These are phyloP conservation scores for Cynocephalus volans DNA, from an alignment of 2,113 vertebrate genomes.

Conservation along the genomic window DNA sequence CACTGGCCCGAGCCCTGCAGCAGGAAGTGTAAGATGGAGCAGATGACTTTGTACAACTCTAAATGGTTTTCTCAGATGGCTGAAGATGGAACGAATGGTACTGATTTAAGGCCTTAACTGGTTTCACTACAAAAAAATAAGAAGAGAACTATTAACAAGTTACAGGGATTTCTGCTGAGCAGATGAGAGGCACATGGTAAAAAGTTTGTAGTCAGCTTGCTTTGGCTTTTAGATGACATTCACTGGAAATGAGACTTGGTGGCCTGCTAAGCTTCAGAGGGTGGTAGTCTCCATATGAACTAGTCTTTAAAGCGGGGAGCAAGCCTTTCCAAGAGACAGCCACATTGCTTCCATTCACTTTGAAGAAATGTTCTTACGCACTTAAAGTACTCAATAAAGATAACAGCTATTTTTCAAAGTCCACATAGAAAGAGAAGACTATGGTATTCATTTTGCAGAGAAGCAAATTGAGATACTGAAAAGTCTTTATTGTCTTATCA, in stretches of 20 bases:
- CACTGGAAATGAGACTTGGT: constrained; percentile 79
- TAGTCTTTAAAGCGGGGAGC: neutral
- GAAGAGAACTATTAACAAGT: constrained; percentile 70
- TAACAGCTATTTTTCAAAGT: constrained; percentile 10
- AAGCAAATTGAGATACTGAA: constrained; percentile 50
- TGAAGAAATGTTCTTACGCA: constrained; percentile 31
- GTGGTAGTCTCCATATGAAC: neutral
- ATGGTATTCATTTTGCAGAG: neutral
- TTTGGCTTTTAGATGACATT: constrained; percentile 81
- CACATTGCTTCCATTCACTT: neutral
- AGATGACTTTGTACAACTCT: constrained; percentile 76
- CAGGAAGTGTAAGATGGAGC: constrained; percentile 60
- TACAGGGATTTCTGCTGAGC: constrained; percentile 66
- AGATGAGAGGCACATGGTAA: constrained; percentile 73
- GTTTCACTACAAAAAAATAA: constrained; percentile 75
- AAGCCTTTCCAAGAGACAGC: constrained; percentile 16
- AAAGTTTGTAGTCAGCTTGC: constrained; percentile 81
- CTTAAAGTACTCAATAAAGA: neutral
- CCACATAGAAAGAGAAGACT: neutral
- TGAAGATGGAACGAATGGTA: neutral
- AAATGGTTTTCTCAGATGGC: constrained; percentile 80
- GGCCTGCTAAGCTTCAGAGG: constrained; percentile 69
- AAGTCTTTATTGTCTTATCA: neutral
- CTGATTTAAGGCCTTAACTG: constrained; percentile 82
- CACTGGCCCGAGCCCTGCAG: fast-evolving